Base-by-base conservation (phyloP, 2,113 vertebrate species). In the Pseudolaguvia tuberculata region DNA sequence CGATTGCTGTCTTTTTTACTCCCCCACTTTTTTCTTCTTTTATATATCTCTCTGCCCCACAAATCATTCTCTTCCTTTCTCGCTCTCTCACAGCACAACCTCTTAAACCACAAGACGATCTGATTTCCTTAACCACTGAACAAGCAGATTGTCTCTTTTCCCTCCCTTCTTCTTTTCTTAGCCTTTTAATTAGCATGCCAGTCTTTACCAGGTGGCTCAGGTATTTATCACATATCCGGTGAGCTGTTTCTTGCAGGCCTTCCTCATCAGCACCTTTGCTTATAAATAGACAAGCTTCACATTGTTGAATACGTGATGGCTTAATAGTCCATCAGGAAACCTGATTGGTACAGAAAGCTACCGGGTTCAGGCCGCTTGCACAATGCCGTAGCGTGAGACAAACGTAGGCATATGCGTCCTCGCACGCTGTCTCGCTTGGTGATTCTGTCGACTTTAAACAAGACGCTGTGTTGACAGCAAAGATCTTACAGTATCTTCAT, bases 251-350 rank as follows among this genome's bases (percentile, higher is more conserved):
- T 79, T 51, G 20, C 48, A 42, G 27, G 50, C 13, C 57, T 35
- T 87, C 84, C 86, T 87, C 85, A 82, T 90, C 88, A 88, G 51
- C 89, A 91, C 87, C 89, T 88, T 83, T 47, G 87, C 83, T 83
- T 66, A 84, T 87, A 89, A 91, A 89, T 85, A 86, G 83, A 81
- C 80, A 70, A 82, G 83, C 81, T 76, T 35, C 78, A 68, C 48
- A 73, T 84, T 75, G 72, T 77, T 47, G 71, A 76, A 82, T 80
- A 87, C 79, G 75, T 88, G 89, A 88, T 87, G 86, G 87, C 84
- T 87, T 88, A 90, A 88, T 84, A 91, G 87, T 87, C 88, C 84
- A 53, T 82, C n/a, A 86, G 89, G 88, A 86, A 83, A 82, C 82
- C 80, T 87, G 87, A 90, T 88, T 80, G 87, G 85, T 86, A 85